Evolutionary conservation across 1,140 invertebrate species (phyloP).

Genomic region (Pseudomyrmex concolor): DNA sequence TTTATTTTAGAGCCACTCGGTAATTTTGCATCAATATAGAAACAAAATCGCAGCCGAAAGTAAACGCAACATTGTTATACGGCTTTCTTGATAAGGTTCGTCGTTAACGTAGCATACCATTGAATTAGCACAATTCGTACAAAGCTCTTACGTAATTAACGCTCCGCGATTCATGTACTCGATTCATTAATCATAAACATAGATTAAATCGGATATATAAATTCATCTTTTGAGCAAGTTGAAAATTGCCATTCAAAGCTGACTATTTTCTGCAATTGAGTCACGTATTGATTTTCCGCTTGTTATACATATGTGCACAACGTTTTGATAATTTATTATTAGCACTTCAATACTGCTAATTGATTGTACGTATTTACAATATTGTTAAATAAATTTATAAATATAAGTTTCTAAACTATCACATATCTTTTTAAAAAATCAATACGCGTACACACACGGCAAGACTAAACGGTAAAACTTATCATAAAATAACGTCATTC

Average conservation of each 20-base stretch:
- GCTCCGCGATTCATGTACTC: no score
- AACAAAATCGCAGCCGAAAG: conserved; percentile 7
- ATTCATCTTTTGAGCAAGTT: neutral
- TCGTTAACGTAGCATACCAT: conserved; percentile 12
- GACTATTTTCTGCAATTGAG: conserved; percentile 6
- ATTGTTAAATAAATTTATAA: neutral
- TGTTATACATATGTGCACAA: neutral
- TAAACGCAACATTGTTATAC: neutral
- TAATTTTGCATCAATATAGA: neutral
- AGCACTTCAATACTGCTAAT: neutral
- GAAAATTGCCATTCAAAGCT: neutral
- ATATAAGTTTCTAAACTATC: neutral
- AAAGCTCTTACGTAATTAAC: conserved; percentile 4
- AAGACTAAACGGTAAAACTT: no score
- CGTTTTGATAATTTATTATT: conserved; percentile 11
- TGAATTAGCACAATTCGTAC: conserved; percentile 6
- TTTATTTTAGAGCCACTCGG: neutral
- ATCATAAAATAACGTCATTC: no score
- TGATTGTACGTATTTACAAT: neutral
- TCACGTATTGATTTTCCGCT: neutral
- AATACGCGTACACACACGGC: no score
- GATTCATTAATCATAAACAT: neutral
- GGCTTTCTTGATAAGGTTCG: conserved; percentile 2
- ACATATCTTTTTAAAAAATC: no score
- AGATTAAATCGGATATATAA: neutral